These are phyloP conservation scores for Acleris literana DNA, from an alignment of 2,888 invertebrate species.

Conservation along the genomic window DNA sequence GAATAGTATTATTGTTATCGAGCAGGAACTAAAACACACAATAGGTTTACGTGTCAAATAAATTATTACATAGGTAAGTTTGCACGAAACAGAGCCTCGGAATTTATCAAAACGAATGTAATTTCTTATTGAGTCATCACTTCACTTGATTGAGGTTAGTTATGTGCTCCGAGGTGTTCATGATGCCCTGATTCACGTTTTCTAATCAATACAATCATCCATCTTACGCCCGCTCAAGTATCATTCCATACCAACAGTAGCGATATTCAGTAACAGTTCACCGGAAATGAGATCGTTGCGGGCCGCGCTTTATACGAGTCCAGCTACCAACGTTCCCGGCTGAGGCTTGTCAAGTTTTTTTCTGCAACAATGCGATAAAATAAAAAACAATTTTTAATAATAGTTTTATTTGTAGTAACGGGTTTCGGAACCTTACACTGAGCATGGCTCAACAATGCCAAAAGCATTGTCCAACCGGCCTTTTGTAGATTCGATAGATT, in stretches of 20 bases:
- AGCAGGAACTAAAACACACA: slow-evolving; percentile 53
- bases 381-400: too few relatives aligned
- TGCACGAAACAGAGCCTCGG: slow-evolving; percentile 36
- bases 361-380: too few relatives aligned
- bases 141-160: slow-evolving; percentile 8
- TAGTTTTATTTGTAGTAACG: too few relatives aligned
- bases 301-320: too few relatives aligned
- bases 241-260: neutral
- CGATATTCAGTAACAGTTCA: too few relatives aligned
- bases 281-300: too few relatives aligned
- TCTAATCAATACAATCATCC: neutral
- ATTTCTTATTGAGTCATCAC: slow-evolving; percentile 8
- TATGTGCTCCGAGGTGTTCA: neutral
- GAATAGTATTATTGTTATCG: slow-evolving; percentile 50
- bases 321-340: too few relatives aligned
- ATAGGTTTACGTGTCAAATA: slow-evolving; percentile 49
- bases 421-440: too few relatives aligned
- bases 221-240: neutral
- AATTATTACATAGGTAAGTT: slow-evolving; percentile 45
- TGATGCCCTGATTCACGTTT: neutral
- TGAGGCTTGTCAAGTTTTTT: too few relatives aligned
- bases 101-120: slow-evolving; percentile 2
- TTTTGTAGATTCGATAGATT: too few relatives aligned
- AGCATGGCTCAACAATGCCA: too few relatives aligned
- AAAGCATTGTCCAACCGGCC: too few relatives aligned